phyloP scores from a whole-genome alignment of 2,113 vertebrate species.

The Cettia cetti region DNA sequence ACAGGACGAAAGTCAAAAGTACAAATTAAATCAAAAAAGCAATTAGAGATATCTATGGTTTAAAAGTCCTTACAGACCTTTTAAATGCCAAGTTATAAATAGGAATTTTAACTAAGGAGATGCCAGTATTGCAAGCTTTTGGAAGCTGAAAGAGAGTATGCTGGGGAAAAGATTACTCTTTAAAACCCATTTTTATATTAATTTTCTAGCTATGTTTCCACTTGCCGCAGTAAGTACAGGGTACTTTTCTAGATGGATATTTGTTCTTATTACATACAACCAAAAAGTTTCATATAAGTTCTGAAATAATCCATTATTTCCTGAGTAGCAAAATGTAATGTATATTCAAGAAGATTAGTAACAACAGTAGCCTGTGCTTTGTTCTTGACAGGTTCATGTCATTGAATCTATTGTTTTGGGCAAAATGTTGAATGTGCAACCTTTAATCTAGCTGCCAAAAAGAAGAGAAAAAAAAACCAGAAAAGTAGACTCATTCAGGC shows the following conservation, averaged over 20 bases:
- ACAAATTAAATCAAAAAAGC: slow-evolving; percentile 10
- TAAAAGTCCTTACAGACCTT: not conserved
- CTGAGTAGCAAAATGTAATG: not conserved
- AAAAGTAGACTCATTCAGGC: not conserved
- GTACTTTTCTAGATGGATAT: not conserved
- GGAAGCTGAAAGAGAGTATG: not conserved
- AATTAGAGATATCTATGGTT: not conserved
- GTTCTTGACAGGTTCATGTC: not conserved
- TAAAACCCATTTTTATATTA: not conserved
- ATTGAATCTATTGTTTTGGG: not conserved
- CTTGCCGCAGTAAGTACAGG: not conserved
- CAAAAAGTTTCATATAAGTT: not conserved
- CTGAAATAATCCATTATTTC: not conserved
- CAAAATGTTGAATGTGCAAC: not conserved
- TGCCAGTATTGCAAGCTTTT: not conserved
- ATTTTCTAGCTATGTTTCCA: not conserved
- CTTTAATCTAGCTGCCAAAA: not conserved
- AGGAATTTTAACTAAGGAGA: not conserved
- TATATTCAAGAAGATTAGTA: not conserved
- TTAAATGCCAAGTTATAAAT: not conserved
- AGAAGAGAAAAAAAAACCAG: not conserved
- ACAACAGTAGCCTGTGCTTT: fast-evolving
- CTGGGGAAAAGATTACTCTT: not conserved
- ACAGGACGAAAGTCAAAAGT: not conserved
- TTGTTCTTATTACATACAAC: not conserved